Base-by-base conservation (phyloP, 2,888 invertebrate species). In the Tetragonula carbonaria region DNA sequence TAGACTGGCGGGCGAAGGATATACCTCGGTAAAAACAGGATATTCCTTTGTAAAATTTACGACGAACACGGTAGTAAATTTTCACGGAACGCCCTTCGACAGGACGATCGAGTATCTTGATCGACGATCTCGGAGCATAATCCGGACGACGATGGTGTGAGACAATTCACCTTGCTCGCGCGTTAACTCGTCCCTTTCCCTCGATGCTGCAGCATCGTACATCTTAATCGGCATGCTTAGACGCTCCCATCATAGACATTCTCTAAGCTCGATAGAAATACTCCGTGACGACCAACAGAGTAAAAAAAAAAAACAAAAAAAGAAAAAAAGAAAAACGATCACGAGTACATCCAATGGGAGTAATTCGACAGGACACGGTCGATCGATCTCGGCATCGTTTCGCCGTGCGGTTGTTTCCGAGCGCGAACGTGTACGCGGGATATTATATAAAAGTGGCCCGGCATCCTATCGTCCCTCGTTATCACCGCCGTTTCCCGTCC, bases 341-440 rank as follows among this genome's bases (percentile, higher is more conserved):
- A 23, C 21, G 14, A n/a, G 6, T 38, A 14, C 13, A 23, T 28
- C 33, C 57, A 67, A 67, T 45, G 45, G 45, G 6, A 78, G 23
- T 59, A 70, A 80, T 63, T 74, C 57, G 66, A 75, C 62, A 28
- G 21, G 80, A 80, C 62, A 82, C 80, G 82, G 28, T 80, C 80
- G 80, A 82, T 75, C 71, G 82, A 80, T 57, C 71, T 51, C 50
- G 66, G 71, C 63, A 57, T 72, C 72, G 72, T 55, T 66, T 78
- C 72, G 62, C 28, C 21, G 21, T 38, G 21, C 13, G 63, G 33
- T n/a, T 74, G 18, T 74, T 72, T 28, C 51, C 51, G 38, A 28
- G 33, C 23, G 21, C 53, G 67, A n/a, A n/a, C 21, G 45, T 57
- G 59, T 28, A 2, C 45, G 62, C 45, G 51, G 28, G 51, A 16